Evolutionary conservation across 2,797 vertebrate genomes (phyloP).

Genomic region (Darevskia mixta): DNA sequence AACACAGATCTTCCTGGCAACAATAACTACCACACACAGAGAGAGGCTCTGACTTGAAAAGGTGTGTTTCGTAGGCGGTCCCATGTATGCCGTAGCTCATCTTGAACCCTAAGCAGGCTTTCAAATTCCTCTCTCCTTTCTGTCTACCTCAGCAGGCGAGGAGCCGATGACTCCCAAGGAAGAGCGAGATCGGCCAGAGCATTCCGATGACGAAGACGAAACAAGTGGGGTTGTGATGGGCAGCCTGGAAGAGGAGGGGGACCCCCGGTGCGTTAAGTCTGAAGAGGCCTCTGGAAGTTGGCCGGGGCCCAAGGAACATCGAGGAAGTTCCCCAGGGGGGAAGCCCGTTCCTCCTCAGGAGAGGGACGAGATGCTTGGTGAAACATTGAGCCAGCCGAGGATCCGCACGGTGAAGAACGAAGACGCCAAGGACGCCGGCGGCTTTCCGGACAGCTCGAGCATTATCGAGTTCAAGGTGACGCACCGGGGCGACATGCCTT

Average conservation of each 20-base stretch:
- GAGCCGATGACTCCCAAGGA: too few relatives aligned
- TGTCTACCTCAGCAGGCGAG: not conserved
- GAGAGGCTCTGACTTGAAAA: not conserved
- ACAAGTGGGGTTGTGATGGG: not conserved
- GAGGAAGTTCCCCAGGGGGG: not conserved
- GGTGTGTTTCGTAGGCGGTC: not conserved
- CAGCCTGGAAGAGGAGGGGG: not conserved
- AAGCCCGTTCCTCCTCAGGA: not conserved
- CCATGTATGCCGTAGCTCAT: not conserved
- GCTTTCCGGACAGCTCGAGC: not conserved
- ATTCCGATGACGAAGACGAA: not conserved
- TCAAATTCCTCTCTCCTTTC: not conserved
- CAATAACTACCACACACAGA: not conserved
- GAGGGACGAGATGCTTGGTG: not conserved
- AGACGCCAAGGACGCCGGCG: not conserved
- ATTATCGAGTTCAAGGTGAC: conserved; percentile 27
- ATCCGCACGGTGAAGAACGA: not conserved
- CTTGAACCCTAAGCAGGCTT: not conserved
- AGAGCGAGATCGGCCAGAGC: not conserved
- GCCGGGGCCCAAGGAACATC: not conserved
- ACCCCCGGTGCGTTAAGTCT: not conserved
- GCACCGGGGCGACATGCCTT: conserved; percentile 36
- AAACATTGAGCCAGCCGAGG: not conserved
- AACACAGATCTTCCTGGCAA: not conserved
- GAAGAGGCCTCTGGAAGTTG: not conserved